Evolutionary conservation across 2,797 vertebrate species (phyloP), one percentile per base, ranked within the genome.

Genomic region (Pempheris klunzingeri): DNA sequence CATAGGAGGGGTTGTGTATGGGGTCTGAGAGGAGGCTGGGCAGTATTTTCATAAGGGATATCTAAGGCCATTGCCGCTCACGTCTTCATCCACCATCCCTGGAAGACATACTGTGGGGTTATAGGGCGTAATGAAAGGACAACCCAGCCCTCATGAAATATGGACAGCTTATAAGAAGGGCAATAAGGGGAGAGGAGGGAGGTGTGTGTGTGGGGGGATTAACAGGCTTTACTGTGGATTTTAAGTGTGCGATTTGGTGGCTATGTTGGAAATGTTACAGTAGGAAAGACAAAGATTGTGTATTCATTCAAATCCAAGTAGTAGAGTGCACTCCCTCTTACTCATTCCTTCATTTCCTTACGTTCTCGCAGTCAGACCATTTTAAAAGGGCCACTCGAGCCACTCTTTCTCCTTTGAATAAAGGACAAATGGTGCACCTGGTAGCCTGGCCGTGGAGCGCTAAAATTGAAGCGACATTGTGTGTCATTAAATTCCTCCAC

Each of bases 41-140:
- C 67, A 74, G 73, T 76, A 92, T 93, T 92, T 93, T 90, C 89
- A 94, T 92, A 92, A 92, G 90, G 80, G 83, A 93, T 92, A 93
- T 95, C 93, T 93, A 93, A 91, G 90, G 85, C 87, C 84, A 60
- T 63, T 71, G 84, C 80, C 68, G 77, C 80, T 9, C 62, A 79
- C 71, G 79, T 80, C 50, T 44, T 83, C 77, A 80, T 81, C 50
- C 70, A 39, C 46, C 66, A 54, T 72, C 55, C 74, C 76, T 82
- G 73, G 75, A 84, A 91, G 83, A 90, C 81, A 81, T 82, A 80
- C 36, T 74, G 85, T 53, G 69, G 82, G 87, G 90, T 91, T 86
- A 91, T 2, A 74, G 84, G 88, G 83, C 79, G 82, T 63, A 78
- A 85, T 87, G 71, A 90, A 87, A 87, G 74, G 78, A 86, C 70